Percentiles rank a stretch among this genome's conserved stretches.
Conservation (phyloP, 2,888 invertebrate species). For the Apocheima hispidaria region DNA sequence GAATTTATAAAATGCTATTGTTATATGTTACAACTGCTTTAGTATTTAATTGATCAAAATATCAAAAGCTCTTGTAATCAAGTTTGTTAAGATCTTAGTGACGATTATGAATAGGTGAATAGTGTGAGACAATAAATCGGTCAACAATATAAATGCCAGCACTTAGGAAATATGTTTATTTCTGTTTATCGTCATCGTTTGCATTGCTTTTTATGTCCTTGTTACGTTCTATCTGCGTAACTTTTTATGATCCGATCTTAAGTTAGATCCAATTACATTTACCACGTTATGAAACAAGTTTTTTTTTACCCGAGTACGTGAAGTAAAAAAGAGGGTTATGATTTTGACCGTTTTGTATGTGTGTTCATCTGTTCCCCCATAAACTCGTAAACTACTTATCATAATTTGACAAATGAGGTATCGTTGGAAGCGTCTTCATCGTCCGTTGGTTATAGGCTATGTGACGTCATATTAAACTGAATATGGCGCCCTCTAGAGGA, state of each 20-base stretch:
- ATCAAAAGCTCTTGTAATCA: neutral
- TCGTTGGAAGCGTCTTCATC: too few species aligned
- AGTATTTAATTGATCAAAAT: neutral
- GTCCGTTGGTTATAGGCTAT: too few species aligned
- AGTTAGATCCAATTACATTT: too few species aligned
- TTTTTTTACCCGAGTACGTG: too few species aligned
- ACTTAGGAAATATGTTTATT: neutral
- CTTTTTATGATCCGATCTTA: neutral
- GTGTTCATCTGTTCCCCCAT: too few species aligned
- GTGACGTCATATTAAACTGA: too few species aligned
- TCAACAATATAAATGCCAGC: constrained; percentile 4
- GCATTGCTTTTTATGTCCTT: neutral
- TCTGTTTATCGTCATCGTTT: neutral
- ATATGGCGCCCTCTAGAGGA: too few species aligned
- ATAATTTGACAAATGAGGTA: too few species aligned
- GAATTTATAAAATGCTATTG: neutral
- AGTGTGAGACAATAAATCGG: neutral
- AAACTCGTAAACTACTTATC: too few species aligned
- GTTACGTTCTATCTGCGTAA: neutral
- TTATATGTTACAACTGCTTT: neutral
- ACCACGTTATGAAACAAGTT: too few species aligned
- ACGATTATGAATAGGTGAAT: neutral
- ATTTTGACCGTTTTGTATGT: too few species aligned
- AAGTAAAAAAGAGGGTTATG: too few species aligned
- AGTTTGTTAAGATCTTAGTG: neutral